A percentile compares a stretch with the other conserved stretches of the same genome.
phyloP scores from a whole-genome alignment of 2,797 vertebrate genomes.

The Hephaestus fuliginosus region DNA sequence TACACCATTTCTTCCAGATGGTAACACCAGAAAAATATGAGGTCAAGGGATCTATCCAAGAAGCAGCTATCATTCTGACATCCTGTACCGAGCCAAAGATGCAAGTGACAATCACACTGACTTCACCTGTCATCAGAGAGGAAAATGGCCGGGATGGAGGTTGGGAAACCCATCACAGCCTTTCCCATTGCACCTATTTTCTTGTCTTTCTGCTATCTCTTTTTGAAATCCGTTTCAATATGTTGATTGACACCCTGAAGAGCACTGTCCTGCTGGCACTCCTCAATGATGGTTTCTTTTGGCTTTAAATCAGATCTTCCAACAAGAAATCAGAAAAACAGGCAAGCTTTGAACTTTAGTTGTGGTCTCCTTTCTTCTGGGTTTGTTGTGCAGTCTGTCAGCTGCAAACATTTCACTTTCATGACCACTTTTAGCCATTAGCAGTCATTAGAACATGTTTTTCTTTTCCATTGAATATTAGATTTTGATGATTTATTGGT shows the following conservation, averaged over 20 bases:
- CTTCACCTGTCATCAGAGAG: constrained; percentile 97
- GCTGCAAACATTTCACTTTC: neutral
- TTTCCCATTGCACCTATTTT: constrained; percentile 73
- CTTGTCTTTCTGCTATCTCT: constrained; percentile 64
- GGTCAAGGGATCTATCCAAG: constrained; percentile 91
- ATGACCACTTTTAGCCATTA: neutral
- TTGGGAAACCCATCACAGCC: constrained; percentile 87
- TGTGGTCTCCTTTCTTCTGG: constrained; percentile 27
- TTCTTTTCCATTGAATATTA: constrained; percentile 3
- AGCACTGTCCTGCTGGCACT: constrained; percentile 95
- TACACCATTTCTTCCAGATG: constrained; percentile 84
- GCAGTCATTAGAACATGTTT: neutral
- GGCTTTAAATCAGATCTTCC: constrained; percentile 18
- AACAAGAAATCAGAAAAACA: constrained; percentile 20
- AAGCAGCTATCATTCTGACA: constrained; percentile 94
- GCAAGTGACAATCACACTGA: constrained; percentile 98
- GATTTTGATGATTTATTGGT: constrained; percentile 31
- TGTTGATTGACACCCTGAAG: constrained; percentile 82
- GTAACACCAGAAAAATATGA: constrained; percentile 98
- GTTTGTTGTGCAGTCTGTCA: constrained; percentile 34
- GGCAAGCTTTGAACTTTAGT: constrained; percentile 46
- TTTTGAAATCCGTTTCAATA: constrained; percentile 76
- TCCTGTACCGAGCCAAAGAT: constrained; percentile 96
- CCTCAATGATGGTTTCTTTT: constrained; percentile 16
- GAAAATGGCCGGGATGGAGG: constrained; percentile 96